phyloP scores from a whole-genome alignment of 23 tunicate genomes.

The Diplosoma virens region DNA sequence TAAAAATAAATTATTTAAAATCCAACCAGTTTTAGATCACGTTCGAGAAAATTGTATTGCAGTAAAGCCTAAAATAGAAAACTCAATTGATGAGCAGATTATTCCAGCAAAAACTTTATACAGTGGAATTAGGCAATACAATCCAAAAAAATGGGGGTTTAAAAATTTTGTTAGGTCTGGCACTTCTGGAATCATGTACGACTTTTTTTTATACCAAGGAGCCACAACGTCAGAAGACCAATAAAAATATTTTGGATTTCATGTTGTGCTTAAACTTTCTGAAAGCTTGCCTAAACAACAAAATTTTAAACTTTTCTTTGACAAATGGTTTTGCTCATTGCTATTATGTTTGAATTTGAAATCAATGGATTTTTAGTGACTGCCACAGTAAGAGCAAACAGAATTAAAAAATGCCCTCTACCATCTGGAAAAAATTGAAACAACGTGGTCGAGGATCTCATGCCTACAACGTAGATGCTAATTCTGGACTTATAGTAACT shows the following conservation, averaged over 20 bases:
- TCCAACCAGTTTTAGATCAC: constrained; percentile 1
- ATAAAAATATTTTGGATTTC: not conserved
- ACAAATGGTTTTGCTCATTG: constrained; percentile 8
- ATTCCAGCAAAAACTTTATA: constrained; percentile 10
- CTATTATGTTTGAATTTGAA: not conserved
- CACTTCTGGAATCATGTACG: constrained; percentile 9
- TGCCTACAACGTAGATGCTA: not conserved
- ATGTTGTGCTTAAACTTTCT: not conserved
- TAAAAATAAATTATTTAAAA: not conserved
- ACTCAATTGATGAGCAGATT: constrained; percentile 37
- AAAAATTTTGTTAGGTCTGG: constrained; percentile 10
- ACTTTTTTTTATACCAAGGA: not conserved
- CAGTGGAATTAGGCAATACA: constrained; percentile 7
- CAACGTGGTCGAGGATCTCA: not conserved
- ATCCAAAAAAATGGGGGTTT: constrained; percentile 23
- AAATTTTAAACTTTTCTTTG: constrained; percentile 10
- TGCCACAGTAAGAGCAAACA: not conserved
- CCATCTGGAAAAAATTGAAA: not conserved
- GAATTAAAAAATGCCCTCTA: not conserved
- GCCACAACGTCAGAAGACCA: not conserved
- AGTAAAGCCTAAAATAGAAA: constrained; percentile 1
- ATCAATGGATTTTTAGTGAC: not conserved
- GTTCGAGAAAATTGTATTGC: not conserved
- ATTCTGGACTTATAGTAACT: not conserved
- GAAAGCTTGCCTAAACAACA: constrained; percentile 3